phyloP scores from a whole-genome alignment of 1,140 invertebrate species.

The Cataglyphis hispanica region DNA sequence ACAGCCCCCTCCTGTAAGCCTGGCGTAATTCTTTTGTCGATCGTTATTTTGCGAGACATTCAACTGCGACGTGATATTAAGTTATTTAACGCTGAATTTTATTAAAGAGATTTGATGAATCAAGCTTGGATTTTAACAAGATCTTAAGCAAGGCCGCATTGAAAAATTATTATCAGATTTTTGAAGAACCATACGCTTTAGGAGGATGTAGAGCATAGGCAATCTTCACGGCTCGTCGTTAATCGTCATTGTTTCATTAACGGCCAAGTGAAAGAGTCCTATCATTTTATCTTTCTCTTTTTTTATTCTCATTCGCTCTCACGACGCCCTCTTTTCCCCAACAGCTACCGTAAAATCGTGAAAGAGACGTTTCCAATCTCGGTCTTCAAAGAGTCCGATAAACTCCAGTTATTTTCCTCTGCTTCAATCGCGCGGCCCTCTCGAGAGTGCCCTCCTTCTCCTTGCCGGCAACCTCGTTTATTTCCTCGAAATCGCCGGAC shows the following conservation, averaged over 20 bases:
- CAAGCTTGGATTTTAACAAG: background rate
- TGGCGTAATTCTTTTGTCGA: background rate
- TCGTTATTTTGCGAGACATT: background rate
- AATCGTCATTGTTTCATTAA: constrained; percentile 56
- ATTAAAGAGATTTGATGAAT: background rate
- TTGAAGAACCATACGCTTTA: too few relatives aligned
- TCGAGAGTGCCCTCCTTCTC: constrained; percentile 24
- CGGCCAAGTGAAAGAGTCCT: constrained; percentile 9
- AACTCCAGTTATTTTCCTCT: constrained; percentile 58
- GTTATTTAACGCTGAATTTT: background rate
- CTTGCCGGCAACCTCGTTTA: constrained; percentile 39
- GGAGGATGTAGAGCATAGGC: background rate
- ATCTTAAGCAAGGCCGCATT: background rate
- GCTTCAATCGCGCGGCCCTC: constrained; percentile 34
- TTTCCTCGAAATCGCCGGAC: constrained; percentile 37
- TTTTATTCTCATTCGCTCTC: constrained; percentile 28
- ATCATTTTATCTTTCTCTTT: constrained; percentile 21
- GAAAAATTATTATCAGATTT: background rate
- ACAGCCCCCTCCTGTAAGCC: background rate
- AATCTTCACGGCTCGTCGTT: constrained; percentile 32
- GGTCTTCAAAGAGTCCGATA: constrained; percentile 66
- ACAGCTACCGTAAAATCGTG: constrained; percentile 43
- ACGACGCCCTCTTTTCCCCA: background rate
- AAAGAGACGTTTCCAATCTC: constrained; percentile 71
- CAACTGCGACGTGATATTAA: background rate